Base-by-base conservation (phyloP, 2,888 invertebrate genomes). In the Cylloceria caligata region DNA sequence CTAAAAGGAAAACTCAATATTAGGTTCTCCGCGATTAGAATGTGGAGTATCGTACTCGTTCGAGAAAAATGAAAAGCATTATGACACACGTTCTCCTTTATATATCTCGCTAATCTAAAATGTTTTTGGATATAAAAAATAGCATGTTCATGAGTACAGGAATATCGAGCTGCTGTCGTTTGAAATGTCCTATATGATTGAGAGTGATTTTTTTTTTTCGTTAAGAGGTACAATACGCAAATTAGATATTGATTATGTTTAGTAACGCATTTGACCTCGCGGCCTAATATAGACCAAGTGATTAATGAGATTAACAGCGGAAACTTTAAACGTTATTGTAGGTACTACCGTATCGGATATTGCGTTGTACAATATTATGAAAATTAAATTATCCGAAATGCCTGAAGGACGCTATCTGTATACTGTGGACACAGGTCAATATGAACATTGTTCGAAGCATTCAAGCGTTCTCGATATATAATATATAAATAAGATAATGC, bases 111-210 rank as follows among this genome's bases (percentile, higher is more conserved):
- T 78, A 79, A 39, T 45, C 71, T 75, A 71, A 75, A 69, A 64
- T 55, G 27, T 45, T 72, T 87, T 80, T 82, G 87, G 88, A 89
- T 90, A 89, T 90, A 91, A 91, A 90, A 91, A 92, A 92, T 91
- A 91, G 88, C 88, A 87, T 87, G 88, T 90, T 86, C 82, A 87
- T 84, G 87, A 89, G 85, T 88, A 86, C 83, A 81, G 83, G 82
- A 84, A 85, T 81, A 84, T 85, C 81, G 82, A 83, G 80, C 81
- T 77, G 76, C 68, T 78, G 71, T 64, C 71, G 78, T 81, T 69
- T 49, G 65, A 76, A 79, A 77, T 83, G 81, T 68, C 77, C 77
- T 79, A 83, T 78, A 49, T 67, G 77, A 72, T 52, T 68, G 83
- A 74, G 78, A 42, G 67, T 49, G 60, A 62, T 71, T 52, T 55